These are phyloP conservation scores for Merluccius polli DNA, from an alignment of 2,797 vertebrate genomes.

Conservation along the genomic window DNA sequence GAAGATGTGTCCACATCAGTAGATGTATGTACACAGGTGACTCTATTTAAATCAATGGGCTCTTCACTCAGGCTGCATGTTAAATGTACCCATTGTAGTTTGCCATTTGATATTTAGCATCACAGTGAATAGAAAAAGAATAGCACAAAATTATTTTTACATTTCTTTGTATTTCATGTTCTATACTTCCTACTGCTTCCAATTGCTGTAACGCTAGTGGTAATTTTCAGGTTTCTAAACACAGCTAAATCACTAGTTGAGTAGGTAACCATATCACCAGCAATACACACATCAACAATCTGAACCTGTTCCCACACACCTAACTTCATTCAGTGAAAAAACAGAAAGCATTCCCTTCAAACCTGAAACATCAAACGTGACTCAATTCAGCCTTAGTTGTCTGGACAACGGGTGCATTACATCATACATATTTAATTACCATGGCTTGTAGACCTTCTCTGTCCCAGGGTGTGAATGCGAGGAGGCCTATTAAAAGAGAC, in stretches of 20 bases:
- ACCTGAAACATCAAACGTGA: too few relatives aligned
- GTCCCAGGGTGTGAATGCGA: background rate
- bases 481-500: slow-evolving; percentile 4
- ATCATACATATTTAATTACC: background rate
- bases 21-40: too few relatives aligned
- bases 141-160: background rate
- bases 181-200: background rate
- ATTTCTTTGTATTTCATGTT: too few relatives aligned
- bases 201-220: background rate
- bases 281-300: background rate
- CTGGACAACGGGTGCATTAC: background rate
- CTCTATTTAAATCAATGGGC: slow-evolving; percentile 29
- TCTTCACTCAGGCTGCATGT: background rate
- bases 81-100: background rate
- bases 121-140: background rate
- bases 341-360: background rate
- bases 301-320: background rate
- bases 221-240: background rate
- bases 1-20: too few relatives aligned
- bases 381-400: too few relatives aligned
- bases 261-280: background rate
- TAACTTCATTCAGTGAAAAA: background rate
- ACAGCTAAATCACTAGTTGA: background rate
- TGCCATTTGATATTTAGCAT: background rate
- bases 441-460: background rate